Conservation (phyloP, 2,888 invertebrate species). For the Heterodera filipjevi region DNA sequence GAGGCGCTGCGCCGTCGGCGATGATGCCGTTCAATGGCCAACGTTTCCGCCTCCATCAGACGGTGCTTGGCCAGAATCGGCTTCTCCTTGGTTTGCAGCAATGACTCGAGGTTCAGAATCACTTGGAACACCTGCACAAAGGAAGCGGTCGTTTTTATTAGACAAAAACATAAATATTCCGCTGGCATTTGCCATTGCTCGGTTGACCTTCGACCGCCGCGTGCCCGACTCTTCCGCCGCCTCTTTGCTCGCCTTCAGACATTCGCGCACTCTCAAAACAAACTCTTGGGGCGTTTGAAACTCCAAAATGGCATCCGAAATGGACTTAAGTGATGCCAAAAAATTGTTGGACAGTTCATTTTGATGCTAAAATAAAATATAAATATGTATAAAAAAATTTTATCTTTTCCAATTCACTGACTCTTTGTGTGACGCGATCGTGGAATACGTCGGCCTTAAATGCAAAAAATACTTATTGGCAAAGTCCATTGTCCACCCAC, state of each 20-base stretch:
- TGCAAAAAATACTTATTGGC: too few species aligned
- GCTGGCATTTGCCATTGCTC: not conserved
- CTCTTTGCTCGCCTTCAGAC: slow-evolving; percentile 7
- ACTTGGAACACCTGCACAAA: not conserved
- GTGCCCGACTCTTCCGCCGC: not conserved
- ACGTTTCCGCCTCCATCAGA: slow-evolving; percentile 19
- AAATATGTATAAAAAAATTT: not conserved
- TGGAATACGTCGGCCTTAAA: not conserved
- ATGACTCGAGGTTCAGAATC: slow-evolving; percentile 2
- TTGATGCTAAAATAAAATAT: not conserved
- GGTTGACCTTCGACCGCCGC: not conserved
- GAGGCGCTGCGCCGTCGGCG: slow-evolving; percentile 1
- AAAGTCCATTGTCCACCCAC: too few species aligned
- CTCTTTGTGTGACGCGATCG: not conserved
- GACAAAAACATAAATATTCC: not conserved
- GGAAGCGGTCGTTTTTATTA: too few species aligned
- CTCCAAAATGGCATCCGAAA: slow-evolving; percentile 3
- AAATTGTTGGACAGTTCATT: not conserved
- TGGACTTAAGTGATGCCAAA: not conserved
- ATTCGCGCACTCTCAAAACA: slow-evolving; percentile 1
- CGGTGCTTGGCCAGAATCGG: slow-evolving; percentile 10
- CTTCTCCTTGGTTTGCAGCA: not conserved
- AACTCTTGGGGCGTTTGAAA: not conserved
- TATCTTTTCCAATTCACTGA: not conserved
- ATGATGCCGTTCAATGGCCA: not conserved